Evolutionary conservation across 2,113 vertebrate species (phyloP), one percentile per base, ranked within the genome.

Genomic region (Esox niger): DNA sequence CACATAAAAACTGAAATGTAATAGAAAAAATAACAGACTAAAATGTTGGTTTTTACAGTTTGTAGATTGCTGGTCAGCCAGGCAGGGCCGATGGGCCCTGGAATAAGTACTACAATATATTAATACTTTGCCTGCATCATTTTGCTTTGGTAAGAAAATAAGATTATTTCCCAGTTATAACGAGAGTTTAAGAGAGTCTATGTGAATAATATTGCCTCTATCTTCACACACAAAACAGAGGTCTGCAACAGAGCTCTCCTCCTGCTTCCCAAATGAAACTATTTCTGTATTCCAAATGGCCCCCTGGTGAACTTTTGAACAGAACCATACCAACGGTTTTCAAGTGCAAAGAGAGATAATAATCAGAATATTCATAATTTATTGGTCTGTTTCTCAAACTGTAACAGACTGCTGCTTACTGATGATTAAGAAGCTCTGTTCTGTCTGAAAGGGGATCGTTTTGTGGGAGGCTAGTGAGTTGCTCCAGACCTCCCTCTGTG

Each of bases 401-500:
- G 30, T 38, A 43, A 68, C 58, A 56, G 62, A 32, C 21, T 5
- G 27, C 67, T 65, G 55, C 43, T 62, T 55, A 29, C 49, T 27
- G 10, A 20, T 46, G 52, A 47, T 54, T 32, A 35, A 31, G 64
- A 66, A 35, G 64, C 59, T 20, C 31, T 35, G 43, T 5, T 7
- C 23, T 20, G 63, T 63, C 43, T 68, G 62, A n/a, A 13, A 66
- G 26, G 35, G n/a, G 33, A 58, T 27, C 26, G 13, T 23, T 25
- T 70, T 62, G 31, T 26, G 11, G 31, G 52, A 17, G 15, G 33
- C 43, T 49, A 56, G 20, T 29, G 29, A 74, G 49, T 17, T 38
- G 3, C 60, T 62, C 49, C 61, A 78, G 68, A 69, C 29, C 46
- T 49, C 27, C 71, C 61, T 32, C 43, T 77, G 68, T 75, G 73